phyloP scores from a whole-genome alignment of 2,888 invertebrate genomes.

The Seira musarum region DNA sequence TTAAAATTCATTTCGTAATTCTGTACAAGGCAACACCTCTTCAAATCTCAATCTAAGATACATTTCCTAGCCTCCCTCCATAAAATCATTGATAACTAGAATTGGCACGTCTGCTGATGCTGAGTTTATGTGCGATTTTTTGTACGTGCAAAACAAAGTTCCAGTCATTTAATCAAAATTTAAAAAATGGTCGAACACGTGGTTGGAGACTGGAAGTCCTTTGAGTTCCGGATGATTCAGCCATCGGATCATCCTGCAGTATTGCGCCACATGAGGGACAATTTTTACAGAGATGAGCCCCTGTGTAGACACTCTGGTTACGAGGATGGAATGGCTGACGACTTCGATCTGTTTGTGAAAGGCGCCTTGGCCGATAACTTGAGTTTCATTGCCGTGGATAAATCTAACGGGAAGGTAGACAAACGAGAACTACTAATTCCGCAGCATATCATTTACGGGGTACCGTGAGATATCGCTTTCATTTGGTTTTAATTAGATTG shows the following conservation, averaged over 20 bases:
- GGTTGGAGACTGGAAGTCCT: constrained; percentile 62
- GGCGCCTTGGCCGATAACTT: constrained; percentile 30
- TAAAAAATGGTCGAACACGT: constrained; percentile 47
- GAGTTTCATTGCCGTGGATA: constrained; percentile 60
- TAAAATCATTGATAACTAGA: too few species aligned
- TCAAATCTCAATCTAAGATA: too few species aligned
- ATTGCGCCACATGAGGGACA: constrained; percentile 52
- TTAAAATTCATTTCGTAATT: too few species aligned
- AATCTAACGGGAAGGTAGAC: constrained; percentile 40
- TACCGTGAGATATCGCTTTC: background rate
- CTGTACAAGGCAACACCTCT: too few species aligned
- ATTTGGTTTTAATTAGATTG: constrained; percentile 33
- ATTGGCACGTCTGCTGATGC: background rate
- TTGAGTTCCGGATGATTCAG: constrained; percentile 53
- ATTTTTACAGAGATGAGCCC: constrained; percentile 62
- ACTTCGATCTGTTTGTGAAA: constrained; percentile 40
- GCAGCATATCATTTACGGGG: background rate
- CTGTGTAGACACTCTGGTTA: constrained; percentile 49
- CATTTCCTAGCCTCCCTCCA: too few species aligned
- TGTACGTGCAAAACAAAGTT: background rate
- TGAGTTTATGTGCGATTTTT: background rate
- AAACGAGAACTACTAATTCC: background rate
- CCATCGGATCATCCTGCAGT: constrained; percentile 41
- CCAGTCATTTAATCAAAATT: too few species aligned
- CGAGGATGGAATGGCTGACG: constrained; percentile 46